A percentile compares a stretch with the other conserved stretches of the same genome.
phyloP scores from a whole-genome alignment of 2,888 invertebrate species.

The Polylopha cassiicola region DNA sequence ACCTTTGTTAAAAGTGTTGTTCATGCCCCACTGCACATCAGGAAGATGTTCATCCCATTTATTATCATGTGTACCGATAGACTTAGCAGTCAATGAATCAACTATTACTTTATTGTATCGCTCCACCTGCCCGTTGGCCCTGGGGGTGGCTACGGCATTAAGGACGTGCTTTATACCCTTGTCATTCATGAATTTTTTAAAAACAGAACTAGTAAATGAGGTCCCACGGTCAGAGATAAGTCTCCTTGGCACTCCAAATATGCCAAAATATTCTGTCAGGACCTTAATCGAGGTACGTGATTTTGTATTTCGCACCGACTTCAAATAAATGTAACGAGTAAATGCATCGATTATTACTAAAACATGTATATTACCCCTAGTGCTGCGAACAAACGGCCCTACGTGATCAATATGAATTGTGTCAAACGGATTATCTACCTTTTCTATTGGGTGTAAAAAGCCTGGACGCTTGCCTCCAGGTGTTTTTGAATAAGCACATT shows the following conservation, averaged over 20 bases:
- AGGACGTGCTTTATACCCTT: slow-evolving; percentile 15
- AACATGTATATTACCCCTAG: slow-evolving; percentile 3
- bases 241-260: slow-evolving; percentile 9
- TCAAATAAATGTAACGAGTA: neutral
- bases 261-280: slow-evolving; percentile 1
- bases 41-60: neutral
- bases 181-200: slow-evolving; percentile 1
- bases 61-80: neutral
- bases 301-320: slow-evolving; percentile 10
- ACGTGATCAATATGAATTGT: slow-evolving; percentile 15
- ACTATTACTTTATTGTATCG: neutral
- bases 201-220: slow-evolving; percentile 1
- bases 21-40: neutral
- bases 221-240: slow-evolving; percentile 8
- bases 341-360: slow-evolving; percentile 5
- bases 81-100: neutral
- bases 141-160: slow-evolving; percentile 5
- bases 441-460: slow-evolving; percentile 7
- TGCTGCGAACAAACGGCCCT: slow-evolving; percentile 7
- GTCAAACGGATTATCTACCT: slow-evolving; percentile 11
- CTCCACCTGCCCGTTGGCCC: slow-evolving; percentile 1
- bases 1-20: neutral
- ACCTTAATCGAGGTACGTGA: slow-evolving; percentile 1
- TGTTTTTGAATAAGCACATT: slow-evolving; percentile 10
- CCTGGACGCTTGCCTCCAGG: slow-evolving; percentile 12